Conservation (phyloP, 2,797 vertebrate species). For the Dipus sagitta region DNA sequence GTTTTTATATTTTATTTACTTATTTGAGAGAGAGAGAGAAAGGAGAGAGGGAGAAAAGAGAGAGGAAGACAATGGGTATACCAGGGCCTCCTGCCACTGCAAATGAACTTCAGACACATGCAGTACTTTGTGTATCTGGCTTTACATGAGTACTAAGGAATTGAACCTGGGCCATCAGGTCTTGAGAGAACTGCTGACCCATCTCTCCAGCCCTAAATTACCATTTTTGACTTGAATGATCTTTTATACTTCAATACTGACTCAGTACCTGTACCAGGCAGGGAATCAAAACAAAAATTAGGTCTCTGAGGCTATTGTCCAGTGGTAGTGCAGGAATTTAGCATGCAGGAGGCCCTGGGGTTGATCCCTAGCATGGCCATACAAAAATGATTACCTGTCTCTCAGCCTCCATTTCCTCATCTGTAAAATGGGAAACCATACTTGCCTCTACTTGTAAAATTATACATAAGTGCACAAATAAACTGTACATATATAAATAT, state of each 20-base stretch:
- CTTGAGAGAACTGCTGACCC: too few species aligned
- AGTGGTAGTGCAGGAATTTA: background rate
- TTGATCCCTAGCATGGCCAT: background rate
- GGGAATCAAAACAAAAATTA: background rate
- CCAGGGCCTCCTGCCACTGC: too few species aligned
- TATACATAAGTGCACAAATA: background rate
- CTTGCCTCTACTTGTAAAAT: background rate
- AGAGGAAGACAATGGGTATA: too few species aligned
- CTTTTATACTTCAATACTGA: background rate
- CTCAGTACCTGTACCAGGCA: background rate
- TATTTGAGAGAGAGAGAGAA: too few species aligned
- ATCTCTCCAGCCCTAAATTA: too few species aligned
- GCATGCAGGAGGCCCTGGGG: background rate
- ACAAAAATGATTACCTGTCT: background rate
- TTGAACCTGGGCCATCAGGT: too few species aligned
- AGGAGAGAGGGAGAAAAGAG: too few species aligned
- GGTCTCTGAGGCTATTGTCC: background rate
- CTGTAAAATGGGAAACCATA: constrained; percentile 14
- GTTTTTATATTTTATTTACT: too few species aligned
- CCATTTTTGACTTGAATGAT: background rate
- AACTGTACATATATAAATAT: background rate
- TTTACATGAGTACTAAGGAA: too few species aligned
- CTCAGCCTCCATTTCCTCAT: background rate
- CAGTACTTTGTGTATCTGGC: too few species aligned
- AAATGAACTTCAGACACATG: too few species aligned